phyloP scores from a whole-genome alignment of 2,113 vertebrate species.

The Sclerurus mexicanus region DNA sequence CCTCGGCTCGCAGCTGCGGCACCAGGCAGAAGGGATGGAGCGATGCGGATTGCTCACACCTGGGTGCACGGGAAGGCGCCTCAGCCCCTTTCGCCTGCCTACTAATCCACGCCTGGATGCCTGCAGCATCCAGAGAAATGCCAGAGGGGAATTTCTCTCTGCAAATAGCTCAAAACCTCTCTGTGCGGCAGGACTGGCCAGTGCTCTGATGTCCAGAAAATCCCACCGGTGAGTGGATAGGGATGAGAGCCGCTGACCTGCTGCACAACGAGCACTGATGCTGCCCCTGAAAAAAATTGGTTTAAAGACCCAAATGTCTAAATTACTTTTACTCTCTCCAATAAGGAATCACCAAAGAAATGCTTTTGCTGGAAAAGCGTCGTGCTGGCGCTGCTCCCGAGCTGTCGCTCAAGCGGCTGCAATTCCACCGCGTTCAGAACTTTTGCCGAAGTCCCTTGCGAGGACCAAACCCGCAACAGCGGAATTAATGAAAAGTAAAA shows the following conservation, averaged over 20 bases:
- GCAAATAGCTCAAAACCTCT: neutral
- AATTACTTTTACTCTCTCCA: neutral
- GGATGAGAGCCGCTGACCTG: accelerated
- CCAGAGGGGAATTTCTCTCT: neutral
- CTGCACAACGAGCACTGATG: accelerated
- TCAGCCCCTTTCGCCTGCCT: neutral
- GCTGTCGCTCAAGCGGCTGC: neutral
- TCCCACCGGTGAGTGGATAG: neutral
- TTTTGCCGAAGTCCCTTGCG: accelerated
- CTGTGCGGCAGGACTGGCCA: accelerated
- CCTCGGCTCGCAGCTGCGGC: neutral
- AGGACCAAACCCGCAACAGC: accelerated
- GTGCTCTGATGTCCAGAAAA: neutral
- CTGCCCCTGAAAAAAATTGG: neutral
- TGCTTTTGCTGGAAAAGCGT: neutral
- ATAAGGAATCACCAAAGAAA: neutral
- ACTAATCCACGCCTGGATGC: neutral
- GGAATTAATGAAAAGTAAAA: neutral
- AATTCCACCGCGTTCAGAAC: neutral
- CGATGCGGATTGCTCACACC: neutral
- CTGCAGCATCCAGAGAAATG: neutral
- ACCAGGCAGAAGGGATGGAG: neutral
- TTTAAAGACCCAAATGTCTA: neutral
- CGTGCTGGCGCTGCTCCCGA: neutral
- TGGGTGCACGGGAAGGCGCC: neutral